Percentiles rank a stretch among this genome's conserved stretches.
phyloP scores from a whole-genome alignment of 2,797 vertebrate species.

The Sebastes hubbsi region DNA sequence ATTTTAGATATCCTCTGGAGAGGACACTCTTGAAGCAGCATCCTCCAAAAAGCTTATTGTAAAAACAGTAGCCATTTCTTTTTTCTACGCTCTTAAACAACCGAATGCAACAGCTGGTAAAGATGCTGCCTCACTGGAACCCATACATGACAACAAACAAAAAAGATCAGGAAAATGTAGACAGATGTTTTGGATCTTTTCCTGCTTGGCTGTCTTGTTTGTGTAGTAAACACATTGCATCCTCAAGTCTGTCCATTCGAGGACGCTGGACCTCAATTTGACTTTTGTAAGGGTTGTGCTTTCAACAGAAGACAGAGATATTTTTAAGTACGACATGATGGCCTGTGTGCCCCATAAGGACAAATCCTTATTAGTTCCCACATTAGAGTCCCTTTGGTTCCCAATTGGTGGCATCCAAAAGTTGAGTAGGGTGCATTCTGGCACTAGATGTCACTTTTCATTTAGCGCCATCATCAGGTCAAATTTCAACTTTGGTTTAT shows the following conservation, averaged over 20 bases:
- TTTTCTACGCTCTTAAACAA: background rate
- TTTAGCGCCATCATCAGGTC: background rate
- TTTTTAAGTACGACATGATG: background rate
- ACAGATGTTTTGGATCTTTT: background rate
- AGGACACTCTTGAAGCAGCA: slow-evolving; percentile 35
- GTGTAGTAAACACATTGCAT: background rate
- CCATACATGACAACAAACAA: background rate
- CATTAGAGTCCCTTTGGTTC: background rate
- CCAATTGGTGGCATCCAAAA: background rate
- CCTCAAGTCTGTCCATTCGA: background rate
- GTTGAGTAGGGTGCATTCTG: background rate
- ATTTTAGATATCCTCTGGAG: slow-evolving; percentile 54
- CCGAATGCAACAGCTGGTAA: background rate
- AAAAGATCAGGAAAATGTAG: background rate
- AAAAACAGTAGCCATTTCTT: slow-evolving; percentile 6
- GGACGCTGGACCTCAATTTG: background rate
- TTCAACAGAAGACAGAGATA: background rate
- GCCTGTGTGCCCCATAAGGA: background rate
- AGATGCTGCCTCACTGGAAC: background rate
- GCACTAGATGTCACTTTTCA: background rate
- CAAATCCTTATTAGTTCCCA: background rate
- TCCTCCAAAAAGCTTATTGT: slow-evolving; percentile 30
- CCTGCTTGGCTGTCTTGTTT: background rate
- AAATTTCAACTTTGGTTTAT: background rate
- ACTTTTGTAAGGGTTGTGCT: background rate